A percentile compares a stretch with the other conserved stretches of the same genome.
These are phyloP conservation scores for Campoplex capitator DNA, from an alignment of 2,888 invertebrate genomes.

Conservation along the genomic window DNA sequence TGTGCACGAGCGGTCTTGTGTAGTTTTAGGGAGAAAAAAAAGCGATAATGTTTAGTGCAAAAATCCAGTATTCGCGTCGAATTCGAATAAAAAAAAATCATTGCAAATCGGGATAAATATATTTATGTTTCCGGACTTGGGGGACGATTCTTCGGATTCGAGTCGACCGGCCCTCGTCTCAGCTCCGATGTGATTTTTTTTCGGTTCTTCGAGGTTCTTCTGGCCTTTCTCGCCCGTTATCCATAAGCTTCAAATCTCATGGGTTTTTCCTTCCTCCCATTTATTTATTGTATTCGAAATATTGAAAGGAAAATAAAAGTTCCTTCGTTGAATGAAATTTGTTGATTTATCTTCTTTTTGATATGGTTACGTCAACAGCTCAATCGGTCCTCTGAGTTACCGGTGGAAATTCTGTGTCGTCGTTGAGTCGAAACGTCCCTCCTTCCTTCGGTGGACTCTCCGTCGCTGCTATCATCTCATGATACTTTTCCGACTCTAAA, in stretches of 20 bases:
- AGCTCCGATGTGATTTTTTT: not conserved
- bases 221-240: not conserved
- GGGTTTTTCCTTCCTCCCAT: not conserved
- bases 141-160: conserved; percentile 2
- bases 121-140: conserved; percentile 10
- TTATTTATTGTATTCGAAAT: conserved; percentile 6
- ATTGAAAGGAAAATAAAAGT: conserved; percentile 14
- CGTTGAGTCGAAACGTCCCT: conserved; percentile 89
- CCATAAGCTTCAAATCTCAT: not conserved
- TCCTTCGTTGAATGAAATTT: not conserved
- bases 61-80: not conserved
- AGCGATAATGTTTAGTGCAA: conserved; percentile 4
- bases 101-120: conserved; percentile 33
- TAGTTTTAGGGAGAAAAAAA: not conserved
- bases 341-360: conserved; percentile 64
- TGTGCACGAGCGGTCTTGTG: not conserved
- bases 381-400: conserved; percentile 88
- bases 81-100: conserved; percentile 6
- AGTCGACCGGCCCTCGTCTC: not conserved
- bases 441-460: conserved; percentile 89
- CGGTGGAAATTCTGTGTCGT: conserved; percentile 94
- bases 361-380: conserved; percentile 75
- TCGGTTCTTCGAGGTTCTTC: not conserved
- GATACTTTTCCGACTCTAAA: conserved; percentile 90
- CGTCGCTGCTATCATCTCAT: conserved; percentile 90